Evolutionary conservation across 2,888 invertebrate species (phyloP).

Genomic region (Suillia variegata): DNA sequence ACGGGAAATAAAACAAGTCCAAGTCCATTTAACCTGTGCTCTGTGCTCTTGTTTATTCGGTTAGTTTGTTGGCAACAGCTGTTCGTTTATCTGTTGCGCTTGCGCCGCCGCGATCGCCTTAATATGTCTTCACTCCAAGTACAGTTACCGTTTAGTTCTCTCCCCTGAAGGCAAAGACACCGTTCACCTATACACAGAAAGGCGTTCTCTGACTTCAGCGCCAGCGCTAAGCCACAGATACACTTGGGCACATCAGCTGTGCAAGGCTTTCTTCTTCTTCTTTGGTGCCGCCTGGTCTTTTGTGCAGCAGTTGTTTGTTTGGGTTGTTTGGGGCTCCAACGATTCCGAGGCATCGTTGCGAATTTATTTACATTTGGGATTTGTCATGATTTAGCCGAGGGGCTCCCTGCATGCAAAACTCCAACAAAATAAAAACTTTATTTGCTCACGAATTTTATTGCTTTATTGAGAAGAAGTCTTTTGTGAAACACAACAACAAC

Average conservation of each 20-base stretch:
- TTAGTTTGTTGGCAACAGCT: constrained; percentile 1
- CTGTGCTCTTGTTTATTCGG: neutral
- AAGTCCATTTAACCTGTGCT: neutral
- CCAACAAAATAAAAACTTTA: neutral
- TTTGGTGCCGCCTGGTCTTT: neutral
- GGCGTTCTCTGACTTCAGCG: too few relatives aligned
- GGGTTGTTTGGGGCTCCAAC: neutral
- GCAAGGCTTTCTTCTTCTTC: neutral
- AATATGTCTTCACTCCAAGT: constrained; percentile 2
- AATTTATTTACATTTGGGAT: neutral
- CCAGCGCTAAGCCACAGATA: too few relatives aligned
- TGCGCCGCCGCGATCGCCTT: neutral
- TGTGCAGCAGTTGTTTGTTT: too few relatives aligned
- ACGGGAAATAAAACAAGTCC: neutral
- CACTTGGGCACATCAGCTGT: constrained; percentile 25
- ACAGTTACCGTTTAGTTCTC: constrained; percentile 17
- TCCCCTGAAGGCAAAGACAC: too few relatives aligned
- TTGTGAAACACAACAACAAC: too few relatives aligned
- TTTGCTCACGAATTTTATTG: constrained; percentile 8
- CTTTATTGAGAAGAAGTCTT: too few relatives aligned
- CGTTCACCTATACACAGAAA: too few relatives aligned
- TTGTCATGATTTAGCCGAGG: neutral
- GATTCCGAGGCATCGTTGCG: neutral
- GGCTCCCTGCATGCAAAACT: neutral
- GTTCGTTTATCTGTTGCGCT: constrained; percentile 7